Percentiles rank a stretch among this genome's conserved stretches.
phyloP scores from a whole-genome alignment of 2,113 vertebrate species.

The Varanus komodoensis region DNA sequence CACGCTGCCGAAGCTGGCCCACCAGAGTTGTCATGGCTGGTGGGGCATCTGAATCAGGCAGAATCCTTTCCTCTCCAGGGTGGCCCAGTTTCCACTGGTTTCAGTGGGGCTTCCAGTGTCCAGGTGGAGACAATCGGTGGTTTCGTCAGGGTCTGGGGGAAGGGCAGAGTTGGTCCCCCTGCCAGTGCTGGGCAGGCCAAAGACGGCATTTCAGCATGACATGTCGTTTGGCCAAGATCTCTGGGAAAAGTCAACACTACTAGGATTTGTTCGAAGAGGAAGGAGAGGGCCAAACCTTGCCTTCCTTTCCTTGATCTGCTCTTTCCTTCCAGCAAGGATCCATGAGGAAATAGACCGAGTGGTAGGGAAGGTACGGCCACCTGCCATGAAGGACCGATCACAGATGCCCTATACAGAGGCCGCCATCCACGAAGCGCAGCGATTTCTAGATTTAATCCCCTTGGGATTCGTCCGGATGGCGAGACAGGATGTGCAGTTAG shows the following conservation, averaged over 20 bases:
- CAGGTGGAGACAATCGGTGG: too few species aligned
- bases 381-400: conserved; percentile 52
- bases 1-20: neutral
- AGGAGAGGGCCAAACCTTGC: neutral
- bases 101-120: too few species aligned
- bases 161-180: neutral
- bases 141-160: neutral
- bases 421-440: conserved; percentile 64
- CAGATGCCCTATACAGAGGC: conserved; percentile 65
- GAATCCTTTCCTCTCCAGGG: too few species aligned
- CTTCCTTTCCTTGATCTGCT: neutral
- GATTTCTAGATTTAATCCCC: conserved; percentile 66
- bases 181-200: too few species aligned
- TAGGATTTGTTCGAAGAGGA: too few species aligned
- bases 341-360: conserved; percentile 62
- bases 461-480: conserved; percentile 64
- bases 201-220: neutral
- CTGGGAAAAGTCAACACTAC: neutral
- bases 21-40: neutral
- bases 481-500: conserved; percentile 52
- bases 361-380: conserved; percentile 49
- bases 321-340: conserved; percentile 50
- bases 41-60: too few species aligned
- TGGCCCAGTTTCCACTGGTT: too few species aligned
- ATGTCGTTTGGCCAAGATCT: neutral